These are phyloP conservation scores for Tetrao urogallus DNA, from an alignment of 2,113 vertebrate genomes.

Conservation along the genomic window DNA sequence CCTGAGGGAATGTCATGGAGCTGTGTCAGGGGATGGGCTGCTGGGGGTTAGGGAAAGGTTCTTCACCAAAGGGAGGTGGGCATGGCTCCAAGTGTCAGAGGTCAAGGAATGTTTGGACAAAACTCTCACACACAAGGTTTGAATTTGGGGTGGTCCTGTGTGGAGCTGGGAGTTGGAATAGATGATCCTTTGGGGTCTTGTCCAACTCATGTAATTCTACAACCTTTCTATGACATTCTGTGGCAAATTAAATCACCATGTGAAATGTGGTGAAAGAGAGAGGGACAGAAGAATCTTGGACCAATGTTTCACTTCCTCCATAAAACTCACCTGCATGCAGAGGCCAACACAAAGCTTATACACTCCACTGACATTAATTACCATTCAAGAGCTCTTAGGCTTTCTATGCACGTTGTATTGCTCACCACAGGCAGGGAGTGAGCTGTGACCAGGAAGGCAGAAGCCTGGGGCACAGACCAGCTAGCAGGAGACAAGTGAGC, in stretches of 20 bases:
- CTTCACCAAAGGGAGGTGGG: neutral
- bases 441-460: neutral
- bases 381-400: neutral
- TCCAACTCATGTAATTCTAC: neutral
- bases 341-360: accelerated
- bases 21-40: neutral
- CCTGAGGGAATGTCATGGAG: neutral
- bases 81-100: neutral
- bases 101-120: neutral
- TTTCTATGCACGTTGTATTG: neutral
- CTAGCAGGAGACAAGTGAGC: too few relatives aligned
- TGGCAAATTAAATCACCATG: neutral
- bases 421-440: accelerated
- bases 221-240: neutral
- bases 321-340: neutral
- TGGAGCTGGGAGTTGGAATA: neutral
- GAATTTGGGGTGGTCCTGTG: neutral
- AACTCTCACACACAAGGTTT: neutral
- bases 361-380: neutral
- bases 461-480: accelerated
- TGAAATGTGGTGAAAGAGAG: neutral
- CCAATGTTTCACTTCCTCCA: neutral
- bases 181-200: neutral
- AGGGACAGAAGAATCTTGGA: neutral
- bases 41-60: neutral